Base-by-base conservation (phyloP, 2,797 vertebrate species). In the Botia kubotai region DNA sequence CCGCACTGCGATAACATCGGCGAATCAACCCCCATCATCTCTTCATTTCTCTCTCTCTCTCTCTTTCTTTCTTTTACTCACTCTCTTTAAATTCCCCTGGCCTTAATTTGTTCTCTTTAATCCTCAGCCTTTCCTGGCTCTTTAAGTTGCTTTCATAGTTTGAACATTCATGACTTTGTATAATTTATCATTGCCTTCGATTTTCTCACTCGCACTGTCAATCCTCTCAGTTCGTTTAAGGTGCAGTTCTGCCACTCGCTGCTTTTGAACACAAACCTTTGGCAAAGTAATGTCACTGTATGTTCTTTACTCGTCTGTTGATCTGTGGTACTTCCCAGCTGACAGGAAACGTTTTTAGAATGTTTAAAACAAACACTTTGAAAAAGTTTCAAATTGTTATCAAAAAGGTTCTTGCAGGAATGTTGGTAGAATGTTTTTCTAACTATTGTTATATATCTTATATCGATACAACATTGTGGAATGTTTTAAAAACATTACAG, bases 1-100 rank as follows among this genome's bases (percentile, higher is more conserved):
- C 86, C 84, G 82, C 70, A 85, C 90, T 67, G 85, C 87, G 93
- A 94, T 94, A 94, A 88, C 89, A 94, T 94, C 92, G n/a, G 76
- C 81, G 83, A 88, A 92, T 92, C 92, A 87, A 79, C 80, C 80
- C 43, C 89, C 91, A 87, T 91, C 91, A 90, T 92, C 91, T 88
- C 85, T 62, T 81, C 87, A 84, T 85, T 86, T 87, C 85, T 86
- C 84, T 71, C 76, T 36, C 52, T 70, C 77, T 60, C 58, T 52
- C 76, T 76, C 62, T 23, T 73, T 77, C 16, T 65, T 70, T 58
- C 10, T 14, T 46, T 57, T 5, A 65, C 36, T 48, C 12, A 29
- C 75, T 75, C 84, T 84, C 39, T 74, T 76, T 80, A n/a, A 68
- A 67, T 72, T 72, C 43, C 46, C 23, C 60, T 46, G 46, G 33